Conservation (phyloP, 2,113 vertebrate species). For the Odocoileus hemionus region DNA sequence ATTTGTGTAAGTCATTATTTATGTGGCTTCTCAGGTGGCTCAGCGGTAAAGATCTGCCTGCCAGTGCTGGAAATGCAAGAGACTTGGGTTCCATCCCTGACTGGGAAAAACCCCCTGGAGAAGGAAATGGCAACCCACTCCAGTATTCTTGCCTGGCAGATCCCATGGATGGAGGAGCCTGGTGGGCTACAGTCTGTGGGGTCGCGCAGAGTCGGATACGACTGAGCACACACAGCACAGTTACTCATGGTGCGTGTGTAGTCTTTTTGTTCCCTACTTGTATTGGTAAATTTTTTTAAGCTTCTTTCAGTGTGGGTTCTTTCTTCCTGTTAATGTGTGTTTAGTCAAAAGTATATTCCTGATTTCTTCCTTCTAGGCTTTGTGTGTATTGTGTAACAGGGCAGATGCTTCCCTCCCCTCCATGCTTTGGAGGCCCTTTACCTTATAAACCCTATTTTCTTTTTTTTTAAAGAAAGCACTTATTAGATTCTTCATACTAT, state of each 20-base stretch:
- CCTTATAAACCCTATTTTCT: background rate
- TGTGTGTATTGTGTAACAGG: background rate
- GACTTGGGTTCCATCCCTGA: background rate
- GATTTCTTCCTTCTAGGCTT: background rate
- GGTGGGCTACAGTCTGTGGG: background rate
- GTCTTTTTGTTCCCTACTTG: background rate
- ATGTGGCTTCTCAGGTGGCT: background rate
- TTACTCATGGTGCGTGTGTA: background rate
- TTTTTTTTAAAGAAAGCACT: background rate
- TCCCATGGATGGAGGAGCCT: background rate
- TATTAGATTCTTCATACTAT: background rate
- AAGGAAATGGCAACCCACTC: background rate
- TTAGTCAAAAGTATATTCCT: background rate
- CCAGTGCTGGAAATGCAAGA: background rate
- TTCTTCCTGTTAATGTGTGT: background rate
- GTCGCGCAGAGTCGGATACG: rapidly evolving
- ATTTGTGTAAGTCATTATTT: background rate
- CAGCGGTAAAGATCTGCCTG: background rate
- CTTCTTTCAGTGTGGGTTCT: background rate
- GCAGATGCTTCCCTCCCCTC: background rate
- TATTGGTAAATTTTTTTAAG: too few species aligned
- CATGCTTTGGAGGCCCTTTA: background rate
- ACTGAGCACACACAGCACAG: background rate
- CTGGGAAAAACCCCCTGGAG: background rate
- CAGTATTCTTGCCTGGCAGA: background rate